Percentiles rank a stretch among this genome's conserved stretches.
Conservation (phyloP, 2,113 vertebrate genomes). For the Symphodus melops region DNA sequence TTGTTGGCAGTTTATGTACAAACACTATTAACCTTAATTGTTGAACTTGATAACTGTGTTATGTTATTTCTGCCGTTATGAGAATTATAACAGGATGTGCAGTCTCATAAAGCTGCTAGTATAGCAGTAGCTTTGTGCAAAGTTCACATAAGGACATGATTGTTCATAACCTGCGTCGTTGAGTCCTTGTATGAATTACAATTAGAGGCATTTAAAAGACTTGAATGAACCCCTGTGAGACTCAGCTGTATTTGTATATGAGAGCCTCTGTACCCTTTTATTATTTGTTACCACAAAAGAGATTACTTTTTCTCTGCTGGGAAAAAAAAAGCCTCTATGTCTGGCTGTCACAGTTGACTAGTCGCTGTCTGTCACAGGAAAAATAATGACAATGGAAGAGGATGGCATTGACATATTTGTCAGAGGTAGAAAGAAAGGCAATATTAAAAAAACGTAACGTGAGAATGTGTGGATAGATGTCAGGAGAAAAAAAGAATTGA, state of each 20-base stretch:
- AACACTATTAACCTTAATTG: no score
- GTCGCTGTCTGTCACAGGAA: conserved; percentile 45
- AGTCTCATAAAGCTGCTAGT: neutral
- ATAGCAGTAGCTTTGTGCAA: neutral
- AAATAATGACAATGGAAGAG: conserved; percentile 42
- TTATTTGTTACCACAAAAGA: conserved; percentile 29
- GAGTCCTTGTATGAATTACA: conserved; percentile 25
- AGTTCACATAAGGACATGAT: conserved; percentile 2
- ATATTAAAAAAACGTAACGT: conserved; percentile 12
- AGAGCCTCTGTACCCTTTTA: conserved; percentile 13
- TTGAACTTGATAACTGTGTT: no score
- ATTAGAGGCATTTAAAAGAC: conserved; percentile 13
- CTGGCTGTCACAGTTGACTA: conserved; percentile 60
- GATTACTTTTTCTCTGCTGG: conserved; percentile 31
- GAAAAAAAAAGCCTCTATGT: conserved; percentile 53
- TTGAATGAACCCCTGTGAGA: conserved; percentile 9
- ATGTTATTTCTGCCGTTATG: neutral
- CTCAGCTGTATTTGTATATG: conserved; percentile 19
- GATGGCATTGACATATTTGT: conserved; percentile 24
- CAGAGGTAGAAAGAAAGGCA: conserved; percentile 23
- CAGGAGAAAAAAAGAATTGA: neutral
- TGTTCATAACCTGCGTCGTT: neutral
- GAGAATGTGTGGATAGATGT: conserved; percentile 20
- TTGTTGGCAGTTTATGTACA: neutral
- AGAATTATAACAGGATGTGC: neutral